Percentiles rank a stretch among this genome's conserved stretches.
Conservation (phyloP, 2,797 vertebrate genomes). For the Hemitrygon akajei region DNA sequence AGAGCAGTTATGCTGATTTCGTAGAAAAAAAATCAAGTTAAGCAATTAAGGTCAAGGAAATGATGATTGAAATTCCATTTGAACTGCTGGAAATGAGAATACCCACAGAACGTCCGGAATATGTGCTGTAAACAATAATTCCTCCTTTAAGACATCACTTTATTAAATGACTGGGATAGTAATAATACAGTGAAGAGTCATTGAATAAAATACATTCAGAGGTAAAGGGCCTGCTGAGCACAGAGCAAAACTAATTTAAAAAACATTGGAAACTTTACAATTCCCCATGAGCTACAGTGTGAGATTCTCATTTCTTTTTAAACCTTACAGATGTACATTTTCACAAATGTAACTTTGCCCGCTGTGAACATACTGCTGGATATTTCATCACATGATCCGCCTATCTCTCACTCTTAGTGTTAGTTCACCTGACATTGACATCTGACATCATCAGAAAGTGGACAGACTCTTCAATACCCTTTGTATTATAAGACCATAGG, state of each 20-base stretch:
- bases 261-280: too few relatives aligned
- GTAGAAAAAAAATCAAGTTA: not conserved
- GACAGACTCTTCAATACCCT: not conserved
- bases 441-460: not conserved
- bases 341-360: not conserved
- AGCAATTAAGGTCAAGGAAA: not conserved
- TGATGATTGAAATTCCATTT: not conserved
- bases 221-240: too few relatives aligned
- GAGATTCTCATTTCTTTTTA: not conserved
- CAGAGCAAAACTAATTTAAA: too few relatives aligned
- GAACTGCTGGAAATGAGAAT: not conserved
- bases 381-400: not conserved
- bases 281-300: not conserved
- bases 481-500: not conserved
- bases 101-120: not conserved
- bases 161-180: too few relatives aligned
- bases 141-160: too few relatives aligned
- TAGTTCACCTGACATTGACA: not conserved
- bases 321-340: not conserved
- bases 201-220: too few relatives aligned
- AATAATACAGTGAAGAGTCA: too few relatives aligned
- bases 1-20: not conserved
- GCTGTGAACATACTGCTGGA: not conserved
- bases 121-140: too few relatives aligned
- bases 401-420: not conserved